Conservation (phyloP, 2,888 invertebrate species). For the Nomada hirtipes region DNA sequence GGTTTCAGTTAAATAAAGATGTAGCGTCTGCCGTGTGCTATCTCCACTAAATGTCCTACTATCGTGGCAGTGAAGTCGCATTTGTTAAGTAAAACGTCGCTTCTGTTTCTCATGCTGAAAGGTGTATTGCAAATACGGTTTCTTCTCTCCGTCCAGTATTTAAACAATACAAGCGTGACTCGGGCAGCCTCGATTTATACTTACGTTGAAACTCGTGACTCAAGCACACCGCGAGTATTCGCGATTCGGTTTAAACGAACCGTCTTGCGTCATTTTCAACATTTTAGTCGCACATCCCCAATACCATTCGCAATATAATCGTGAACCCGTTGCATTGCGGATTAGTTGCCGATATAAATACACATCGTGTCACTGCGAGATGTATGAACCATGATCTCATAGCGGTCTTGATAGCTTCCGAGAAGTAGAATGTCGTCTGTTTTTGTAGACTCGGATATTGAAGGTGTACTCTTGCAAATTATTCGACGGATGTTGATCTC, state of each 20-base stretch:
- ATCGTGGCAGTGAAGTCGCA: constrained; percentile 7
- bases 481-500: background rate
- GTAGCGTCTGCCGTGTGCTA: constrained; percentile 17
- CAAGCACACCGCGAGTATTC: background rate
- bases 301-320: constrained; percentile 10
- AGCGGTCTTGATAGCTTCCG: constrained; percentile 12
- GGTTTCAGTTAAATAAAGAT: constrained; percentile 57
- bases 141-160: too few species aligned
- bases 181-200: too few species aligned
- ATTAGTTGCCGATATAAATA: constrained; percentile 37
- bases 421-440: background rate
- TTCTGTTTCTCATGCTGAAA: too few species aligned
- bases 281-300: background rate
- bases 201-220: too few species aligned
- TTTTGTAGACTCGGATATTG: background rate
- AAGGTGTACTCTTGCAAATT: background rate
- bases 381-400: constrained; percentile 31
- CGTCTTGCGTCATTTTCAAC: background rate
- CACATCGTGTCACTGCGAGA: constrained; percentile 29
- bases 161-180: too few species aligned
- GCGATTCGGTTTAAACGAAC: background rate
- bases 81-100: too few species aligned
- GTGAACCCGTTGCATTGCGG: background rate
- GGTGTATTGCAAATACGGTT: too few species aligned
- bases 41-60: constrained; percentile 13